Evolutionary conservation across 2,113 vertebrate genomes (phyloP).

Genomic region (Megaceryle maxima): DNA sequence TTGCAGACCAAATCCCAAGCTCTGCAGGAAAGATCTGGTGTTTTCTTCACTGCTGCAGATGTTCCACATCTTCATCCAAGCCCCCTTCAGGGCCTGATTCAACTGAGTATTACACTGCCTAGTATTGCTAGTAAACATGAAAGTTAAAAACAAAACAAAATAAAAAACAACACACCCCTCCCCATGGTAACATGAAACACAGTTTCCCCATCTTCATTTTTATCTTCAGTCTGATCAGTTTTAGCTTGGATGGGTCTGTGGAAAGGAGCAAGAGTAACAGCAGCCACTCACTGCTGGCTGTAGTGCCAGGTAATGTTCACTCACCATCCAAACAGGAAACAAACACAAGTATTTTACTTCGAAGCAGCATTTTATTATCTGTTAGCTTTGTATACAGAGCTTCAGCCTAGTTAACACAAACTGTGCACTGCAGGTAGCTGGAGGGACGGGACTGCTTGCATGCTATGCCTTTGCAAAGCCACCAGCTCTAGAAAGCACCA

Average conservation of each 20-base stretch:
- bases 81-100: conserved; percentile 4
- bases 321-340: not conserved
- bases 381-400: conserved; percentile 39
- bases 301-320: not conserved
- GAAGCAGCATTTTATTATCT: conserved; percentile 64
- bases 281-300: not conserved
- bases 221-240: not conserved
- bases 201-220: conserved; percentile 41
- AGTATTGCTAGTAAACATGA: conserved; percentile 21
- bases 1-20: not conserved
- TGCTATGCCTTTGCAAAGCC: conserved; percentile 1
- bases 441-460: not conserved
- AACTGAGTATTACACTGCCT: not conserved
- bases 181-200: not conserved
- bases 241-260: conserved; percentile 10
- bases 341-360: conserved; percentile 7
- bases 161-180: not conserved
- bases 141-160: not conserved
- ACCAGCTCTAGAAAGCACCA: conserved; percentile 53
- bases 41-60: not conserved
- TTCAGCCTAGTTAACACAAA: conserved; percentile 28
- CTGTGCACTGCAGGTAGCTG: not conserved
- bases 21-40: not conserved
- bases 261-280: not conserved
- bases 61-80: not conserved